Conservation (phyloP, 2,888 invertebrate species). For the Diarsia rubi region DNA sequence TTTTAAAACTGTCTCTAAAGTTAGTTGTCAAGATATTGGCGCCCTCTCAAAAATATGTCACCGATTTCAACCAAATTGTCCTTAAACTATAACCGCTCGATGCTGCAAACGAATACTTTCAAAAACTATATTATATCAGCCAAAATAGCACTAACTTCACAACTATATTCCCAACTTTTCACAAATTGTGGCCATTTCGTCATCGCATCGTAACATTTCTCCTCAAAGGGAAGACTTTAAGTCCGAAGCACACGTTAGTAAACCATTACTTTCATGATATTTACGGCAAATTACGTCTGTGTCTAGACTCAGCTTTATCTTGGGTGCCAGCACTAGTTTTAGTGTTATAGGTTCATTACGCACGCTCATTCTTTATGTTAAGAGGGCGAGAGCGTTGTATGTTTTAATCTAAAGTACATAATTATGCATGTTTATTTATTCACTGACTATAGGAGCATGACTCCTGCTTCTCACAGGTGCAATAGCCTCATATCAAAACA, state of each 20-base stretch:
- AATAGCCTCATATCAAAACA: background rate
- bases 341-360: conserved; percentile 39
- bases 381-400: conserved; percentile 24
- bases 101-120: background rate
- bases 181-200: conserved; percentile 36
- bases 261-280: conserved; percentile 50
- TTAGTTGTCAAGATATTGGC: background rate
- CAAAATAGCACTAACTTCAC: background rate
- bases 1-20: background rate
- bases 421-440: background rate
- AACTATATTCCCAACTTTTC: conserved; percentile 3
- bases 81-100: background rate
- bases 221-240: conserved; percentile 24
- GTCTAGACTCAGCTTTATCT: conserved; percentile 63
- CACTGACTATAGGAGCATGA: background rate
- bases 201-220: conserved; percentile 17
- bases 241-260: conserved; percentile 44
- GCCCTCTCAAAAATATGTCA: background rate
- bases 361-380: conserved; percentile 14
- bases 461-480: background rate
- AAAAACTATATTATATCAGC: background rate
- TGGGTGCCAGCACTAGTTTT: conserved; percentile 31
- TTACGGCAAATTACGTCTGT: conserved; percentile 45
- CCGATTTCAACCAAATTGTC: background rate
- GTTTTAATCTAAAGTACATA: conserved; percentile 6